Conservation (phyloP, 1,140 invertebrate genomes). For the Listronotus bonariensis region DNA sequence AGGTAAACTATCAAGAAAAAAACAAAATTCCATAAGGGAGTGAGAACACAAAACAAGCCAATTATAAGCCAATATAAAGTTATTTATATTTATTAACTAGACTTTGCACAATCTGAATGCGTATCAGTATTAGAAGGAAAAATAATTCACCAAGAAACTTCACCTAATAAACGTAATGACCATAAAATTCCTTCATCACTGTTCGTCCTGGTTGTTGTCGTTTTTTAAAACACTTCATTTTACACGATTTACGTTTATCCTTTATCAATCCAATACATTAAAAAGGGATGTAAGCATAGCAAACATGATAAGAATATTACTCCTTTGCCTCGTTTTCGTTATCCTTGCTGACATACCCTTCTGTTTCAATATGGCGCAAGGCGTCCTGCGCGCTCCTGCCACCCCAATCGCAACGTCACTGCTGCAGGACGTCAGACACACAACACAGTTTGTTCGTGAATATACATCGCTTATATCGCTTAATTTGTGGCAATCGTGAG, state of each 20-base stretch:
- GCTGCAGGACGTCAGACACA: slow-evolving; percentile 12
- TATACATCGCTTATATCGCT: slow-evolving; percentile 13
- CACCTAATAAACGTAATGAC: slow-evolving; percentile 12
- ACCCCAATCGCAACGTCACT: slow-evolving; percentile 9
- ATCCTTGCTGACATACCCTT: neutral
- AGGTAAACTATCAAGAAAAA: too few species aligned
- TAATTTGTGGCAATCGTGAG: slow-evolving; percentile 10
- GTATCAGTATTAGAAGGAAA: neutral
- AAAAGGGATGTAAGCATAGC: too few species aligned
- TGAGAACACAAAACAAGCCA: too few species aligned
- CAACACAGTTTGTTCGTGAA: slow-evolving; percentile 4
- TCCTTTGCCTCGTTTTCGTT: too few species aligned
- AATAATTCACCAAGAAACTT: neutral
- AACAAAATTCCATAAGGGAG: too few species aligned
- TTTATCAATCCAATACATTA: too few species aligned
- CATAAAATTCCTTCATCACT: slow-evolving; percentile 10
- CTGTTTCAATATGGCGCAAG: slow-evolving; percentile 7
- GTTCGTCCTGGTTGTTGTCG: neutral
- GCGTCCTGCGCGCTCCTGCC: slow-evolving; percentile 1
- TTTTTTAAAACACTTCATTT: too few species aligned
- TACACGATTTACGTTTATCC: too few species aligned
- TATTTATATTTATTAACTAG: too few species aligned
- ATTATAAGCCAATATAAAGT: too few species aligned
- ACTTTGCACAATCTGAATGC: neutral
- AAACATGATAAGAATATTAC: too few species aligned